phyloP scores from a whole-genome alignment of 2,888 invertebrate genomes.

The Notodonta dromedarius region DNA sequence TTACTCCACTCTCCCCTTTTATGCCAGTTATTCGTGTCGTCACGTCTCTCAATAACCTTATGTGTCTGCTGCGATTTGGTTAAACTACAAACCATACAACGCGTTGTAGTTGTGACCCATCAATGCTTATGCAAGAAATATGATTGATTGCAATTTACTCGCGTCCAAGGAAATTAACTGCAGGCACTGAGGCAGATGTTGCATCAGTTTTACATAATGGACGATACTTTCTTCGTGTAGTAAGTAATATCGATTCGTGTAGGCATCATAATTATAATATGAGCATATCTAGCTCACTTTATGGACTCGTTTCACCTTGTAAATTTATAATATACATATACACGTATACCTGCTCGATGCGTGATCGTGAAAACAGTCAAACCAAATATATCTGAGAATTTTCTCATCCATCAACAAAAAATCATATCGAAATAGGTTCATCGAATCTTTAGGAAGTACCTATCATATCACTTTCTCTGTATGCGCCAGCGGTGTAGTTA shows the following conservation, averaged over 20 bases:
- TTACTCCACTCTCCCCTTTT: too few species aligned
- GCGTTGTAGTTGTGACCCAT: slow-evolving; percentile 14
- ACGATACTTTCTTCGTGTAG: slow-evolving; percentile 20
- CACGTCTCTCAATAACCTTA: too few species aligned
- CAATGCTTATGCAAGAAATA: slow-evolving; percentile 29
- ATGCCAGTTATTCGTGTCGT: too few species aligned
- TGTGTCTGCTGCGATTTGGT: too few species aligned
- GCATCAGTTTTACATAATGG: slow-evolving; percentile 28
- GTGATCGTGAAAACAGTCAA: not conserved
- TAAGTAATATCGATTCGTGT: not conserved
- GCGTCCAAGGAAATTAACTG: slow-evolving; percentile 22
- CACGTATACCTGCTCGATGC: too few species aligned
- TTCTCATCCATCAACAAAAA: not conserved
- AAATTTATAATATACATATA: too few species aligned
- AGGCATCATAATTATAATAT: not conserved
- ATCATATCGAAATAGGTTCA: not conserved
- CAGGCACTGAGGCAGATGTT: slow-evolving; percentile 18
- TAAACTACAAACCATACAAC: too few species aligned
- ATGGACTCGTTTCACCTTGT: too few species aligned
- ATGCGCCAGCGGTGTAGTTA: too few species aligned
- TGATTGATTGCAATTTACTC: slow-evolving; percentile 32
- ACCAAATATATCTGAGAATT: not conserved
- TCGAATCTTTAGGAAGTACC: not conserved
- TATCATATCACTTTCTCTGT: too few species aligned
- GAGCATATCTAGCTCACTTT: not conserved